phyloP scores from a whole-genome alignment of 2,888 invertebrate species.

The Artemia sinica region DNA sequence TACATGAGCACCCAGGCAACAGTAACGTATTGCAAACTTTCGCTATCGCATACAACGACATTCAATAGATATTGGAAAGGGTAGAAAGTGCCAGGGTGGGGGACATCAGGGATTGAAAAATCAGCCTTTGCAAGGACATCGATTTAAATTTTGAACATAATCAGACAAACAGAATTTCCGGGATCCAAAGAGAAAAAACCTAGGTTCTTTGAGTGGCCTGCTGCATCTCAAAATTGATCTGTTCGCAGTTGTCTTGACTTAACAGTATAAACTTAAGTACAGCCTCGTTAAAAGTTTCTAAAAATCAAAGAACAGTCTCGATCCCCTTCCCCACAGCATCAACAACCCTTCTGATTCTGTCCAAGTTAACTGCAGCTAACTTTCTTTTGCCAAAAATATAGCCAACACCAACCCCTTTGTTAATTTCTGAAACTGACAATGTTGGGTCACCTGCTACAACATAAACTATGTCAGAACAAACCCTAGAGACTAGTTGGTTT shows the following conservation, averaged over 20 bases:
- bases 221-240: background rate
- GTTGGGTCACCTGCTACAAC: background rate
- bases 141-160: background rate
- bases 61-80: background rate
- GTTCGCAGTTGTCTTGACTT: background rate
- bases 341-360: background rate
- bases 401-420: too few species aligned
- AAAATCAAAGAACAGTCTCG: background rate
- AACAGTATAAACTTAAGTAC: background rate
- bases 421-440: too few species aligned
- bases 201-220: background rate
- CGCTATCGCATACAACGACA: background rate
- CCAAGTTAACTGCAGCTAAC: background rate
- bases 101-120: background rate
- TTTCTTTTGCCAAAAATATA: too few species aligned
- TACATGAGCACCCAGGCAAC: background rate
- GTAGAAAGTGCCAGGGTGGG: background rate
- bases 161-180: background rate
- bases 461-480: background rate
- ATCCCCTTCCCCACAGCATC: background rate
- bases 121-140: background rate
- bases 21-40: background rate
- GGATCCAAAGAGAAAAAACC: background rate
- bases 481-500: background rate
- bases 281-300: conserved; percentile 6